phyloP scores from a whole-genome alignment of 2,797 vertebrate genomes.

The Ctenopoma kingsleyae region DNA sequence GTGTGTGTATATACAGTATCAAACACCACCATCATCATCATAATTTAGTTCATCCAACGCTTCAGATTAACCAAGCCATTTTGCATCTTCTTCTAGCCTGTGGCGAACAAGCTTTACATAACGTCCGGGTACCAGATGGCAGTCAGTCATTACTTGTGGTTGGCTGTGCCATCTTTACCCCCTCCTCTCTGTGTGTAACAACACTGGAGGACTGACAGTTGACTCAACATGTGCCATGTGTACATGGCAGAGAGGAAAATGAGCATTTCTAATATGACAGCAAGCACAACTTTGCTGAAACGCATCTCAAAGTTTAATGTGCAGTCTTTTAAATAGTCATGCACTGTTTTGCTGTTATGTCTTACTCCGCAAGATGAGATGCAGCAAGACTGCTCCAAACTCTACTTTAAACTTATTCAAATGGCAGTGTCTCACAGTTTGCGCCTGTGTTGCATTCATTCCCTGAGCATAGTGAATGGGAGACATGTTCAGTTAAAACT shows the following conservation, averaged over 20 bases:
- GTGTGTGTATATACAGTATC: conserved; percentile 41
- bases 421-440: conserved; percentile 40
- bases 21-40: conserved; percentile 36
- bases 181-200: conserved; percentile 31
- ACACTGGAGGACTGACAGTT: conserved; percentile 52
- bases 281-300: conserved; percentile 23
- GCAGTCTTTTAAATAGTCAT: conserved; percentile 32
- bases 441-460: conserved; percentile 46
- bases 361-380: conserved; percentile 25
- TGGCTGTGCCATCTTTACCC: conserved; percentile 45
- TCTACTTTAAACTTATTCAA: conserved; percentile 25
- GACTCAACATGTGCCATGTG: conserved; percentile 53
- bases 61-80: conserved; percentile 47
- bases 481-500: conserved; percentile 49
- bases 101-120: conserved; percentile 51
- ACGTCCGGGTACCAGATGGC: conserved; percentile 72
- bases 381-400: conserved; percentile 21
- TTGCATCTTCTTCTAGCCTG: conserved; percentile 37
- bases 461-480: conserved; percentile 72
- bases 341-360: conserved; percentile 48
- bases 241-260: conserved; percentile 29
- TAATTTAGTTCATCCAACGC: conserved; percentile 32
- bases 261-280: conserved; percentile 18
- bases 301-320: conserved; percentile 31
- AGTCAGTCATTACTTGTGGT: conserved; percentile 27